Evolutionary conservation across 2,888 invertebrate species (phyloP), one percentile per base, ranked within the genome.

Genomic region (Andricus curvator): DNA sequence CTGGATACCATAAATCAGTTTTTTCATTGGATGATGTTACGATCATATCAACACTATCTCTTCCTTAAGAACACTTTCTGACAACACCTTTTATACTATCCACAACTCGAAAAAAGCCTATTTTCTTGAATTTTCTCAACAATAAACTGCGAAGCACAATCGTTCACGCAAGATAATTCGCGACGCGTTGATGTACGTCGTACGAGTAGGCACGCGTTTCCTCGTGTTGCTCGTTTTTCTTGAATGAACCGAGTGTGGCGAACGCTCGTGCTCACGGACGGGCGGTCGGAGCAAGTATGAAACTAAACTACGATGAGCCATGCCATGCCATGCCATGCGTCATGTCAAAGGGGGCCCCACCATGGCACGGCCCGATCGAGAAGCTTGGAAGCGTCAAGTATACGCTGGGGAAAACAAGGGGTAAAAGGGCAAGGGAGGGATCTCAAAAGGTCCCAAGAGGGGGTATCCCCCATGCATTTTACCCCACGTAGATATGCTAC

Each of bases 241-340:
- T 77, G 64, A 77, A 77, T 77, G 77, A 77, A 77, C 20, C 68
- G 81, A 81, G 81, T 80, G 48, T 70, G 78, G 77, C 67, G 80
- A 77, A 85, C 84, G 85, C 78, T 64, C 77, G 83, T 70, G 81
- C 84, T 83, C 84, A 83, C 88, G 80, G 86, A 80, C 85, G 80
- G 85, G 84, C 83, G 85, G 87, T 84, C 86, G 84, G 82, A 83
- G 82, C 85, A 88, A 86, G 88, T 88, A 85, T 88, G 89, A 86
- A 82, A 83, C 81, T 79, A 84, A 82, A 83, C 81, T 79, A 85
- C 86, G 82, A 82, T 79, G 85, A 86, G 81, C 77, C 78, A 83
- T 81, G 82, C 33, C 33, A 33, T 85, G 81, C 77, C 78, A 83
- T 85, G 81, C 77, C 78, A 83, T 81, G 82, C 81, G 78, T 64